phyloP scores from a whole-genome alignment of 2,113 vertebrate genomes.

The Sminthopsis crassicaudata region DNA sequence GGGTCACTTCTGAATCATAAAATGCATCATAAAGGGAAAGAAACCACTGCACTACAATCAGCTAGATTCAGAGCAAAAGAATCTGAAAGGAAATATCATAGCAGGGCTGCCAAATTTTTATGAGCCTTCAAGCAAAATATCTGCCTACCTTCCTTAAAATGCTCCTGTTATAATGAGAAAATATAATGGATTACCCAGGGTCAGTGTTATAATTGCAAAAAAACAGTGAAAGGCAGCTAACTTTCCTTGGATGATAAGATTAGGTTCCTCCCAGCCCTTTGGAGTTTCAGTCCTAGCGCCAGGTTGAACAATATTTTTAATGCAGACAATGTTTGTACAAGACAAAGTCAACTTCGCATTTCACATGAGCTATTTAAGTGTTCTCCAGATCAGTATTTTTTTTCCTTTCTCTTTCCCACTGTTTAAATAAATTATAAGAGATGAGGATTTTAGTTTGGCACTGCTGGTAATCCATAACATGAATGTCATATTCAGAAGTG shows the following conservation, averaged over 20 bases:
- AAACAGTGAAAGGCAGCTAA: conserved; percentile 32
- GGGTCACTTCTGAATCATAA: conserved; percentile 8
- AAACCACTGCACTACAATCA: conserved; percentile 5
- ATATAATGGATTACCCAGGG: conserved; percentile 31
- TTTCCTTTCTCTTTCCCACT: background rate
- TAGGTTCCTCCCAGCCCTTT: conserved; percentile 37
- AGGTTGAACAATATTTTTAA: conserved; percentile 51
- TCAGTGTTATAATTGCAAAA: conserved; percentile 36
- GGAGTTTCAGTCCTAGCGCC: conserved; percentile 31
- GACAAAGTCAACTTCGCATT: conserved; percentile 68
- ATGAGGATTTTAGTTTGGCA: conserved; percentile 61
- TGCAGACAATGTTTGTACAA: conserved; percentile 63
- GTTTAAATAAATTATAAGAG: conserved; percentile 45
- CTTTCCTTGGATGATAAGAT: conserved; percentile 55
- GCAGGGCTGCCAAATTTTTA: conserved; percentile 57
- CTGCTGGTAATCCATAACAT: conserved; percentile 40
- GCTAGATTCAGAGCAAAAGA: conserved; percentile 12
- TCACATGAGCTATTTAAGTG: conserved; percentile 48
- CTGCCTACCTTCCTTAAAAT: conserved; percentile 26
- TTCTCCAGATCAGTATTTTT: background rate
- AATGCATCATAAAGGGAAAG: conserved; percentile 3
- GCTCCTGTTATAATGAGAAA: conserved; percentile 53
- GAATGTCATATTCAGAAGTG: conserved; percentile 27
- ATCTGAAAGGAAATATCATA: conserved; percentile 55
- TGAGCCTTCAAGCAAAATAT: conserved; percentile 65